Evolutionary conservation across 2,888 invertebrate species (phyloP).

Genomic region (Augiades crinisus): DNA sequence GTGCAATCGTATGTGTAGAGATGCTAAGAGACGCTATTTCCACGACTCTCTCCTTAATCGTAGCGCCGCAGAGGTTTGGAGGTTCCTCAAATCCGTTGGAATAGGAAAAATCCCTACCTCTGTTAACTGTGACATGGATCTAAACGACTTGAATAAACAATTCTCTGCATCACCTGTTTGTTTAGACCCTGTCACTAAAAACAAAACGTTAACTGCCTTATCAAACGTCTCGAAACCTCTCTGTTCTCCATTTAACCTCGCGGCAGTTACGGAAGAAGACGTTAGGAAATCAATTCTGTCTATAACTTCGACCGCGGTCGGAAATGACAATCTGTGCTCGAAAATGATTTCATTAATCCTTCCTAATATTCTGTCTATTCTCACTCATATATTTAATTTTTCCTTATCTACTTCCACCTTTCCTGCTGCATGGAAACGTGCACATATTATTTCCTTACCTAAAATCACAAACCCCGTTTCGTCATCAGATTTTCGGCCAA

Average conservation of each 20-base stretch:
- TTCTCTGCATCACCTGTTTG: conserved; percentile 2
- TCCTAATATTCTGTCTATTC: background rate
- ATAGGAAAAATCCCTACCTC: background rate
- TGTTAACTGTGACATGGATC: background rate
- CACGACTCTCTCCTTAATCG: background rate
- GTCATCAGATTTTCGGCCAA: background rate
- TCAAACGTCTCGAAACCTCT: background rate
- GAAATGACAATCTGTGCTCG: too few species aligned
- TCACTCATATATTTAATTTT: background rate
- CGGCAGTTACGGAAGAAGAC: conserved; percentile 8
- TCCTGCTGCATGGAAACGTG: background rate
- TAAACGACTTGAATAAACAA: conserved; percentile 2
- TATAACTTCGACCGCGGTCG: conserved; percentile 6
- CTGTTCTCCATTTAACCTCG: background rate
- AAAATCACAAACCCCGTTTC: background rate
- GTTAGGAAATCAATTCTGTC: conserved; percentile 8
- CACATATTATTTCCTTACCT: background rate
- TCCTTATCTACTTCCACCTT: background rate
- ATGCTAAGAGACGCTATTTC: too few species aligned
- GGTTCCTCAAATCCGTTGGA: conserved; percentile 13
- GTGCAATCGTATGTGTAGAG: conserved; percentile 16
- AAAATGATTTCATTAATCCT: conserved; percentile 1
- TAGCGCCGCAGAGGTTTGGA: conserved; percentile 7
- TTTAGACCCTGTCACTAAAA: background rate
- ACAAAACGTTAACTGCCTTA: background rate